Percentiles rank a stretch among this genome's conserved stretches.
Evolutionary conservation across 2,797 vertebrate species (phyloP).

Genomic region (Pseudocheirus occidentalis): DNA sequence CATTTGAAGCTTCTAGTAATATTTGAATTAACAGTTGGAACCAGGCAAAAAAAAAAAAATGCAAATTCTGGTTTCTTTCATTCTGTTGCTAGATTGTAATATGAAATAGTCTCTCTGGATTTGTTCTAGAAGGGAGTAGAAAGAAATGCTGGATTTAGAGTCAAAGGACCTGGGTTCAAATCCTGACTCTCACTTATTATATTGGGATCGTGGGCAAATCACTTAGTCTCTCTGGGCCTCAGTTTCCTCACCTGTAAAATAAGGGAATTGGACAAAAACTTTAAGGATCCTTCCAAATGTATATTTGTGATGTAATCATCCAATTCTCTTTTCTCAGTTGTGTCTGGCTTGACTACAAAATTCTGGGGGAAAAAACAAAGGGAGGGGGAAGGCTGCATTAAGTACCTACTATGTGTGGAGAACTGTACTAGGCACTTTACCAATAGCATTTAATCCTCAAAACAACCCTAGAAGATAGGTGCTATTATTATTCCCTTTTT

Average conservation of each 20-base stretch:
- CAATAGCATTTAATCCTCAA: background rate
- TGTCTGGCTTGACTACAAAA: background rate
- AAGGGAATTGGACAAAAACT: background rate
- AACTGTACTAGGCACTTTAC: background rate
- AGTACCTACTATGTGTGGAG: background rate
- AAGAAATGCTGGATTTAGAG: background rate
- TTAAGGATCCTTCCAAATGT: background rate
- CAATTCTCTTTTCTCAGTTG: background rate
- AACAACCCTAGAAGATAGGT: background rate
- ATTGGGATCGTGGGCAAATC: background rate
- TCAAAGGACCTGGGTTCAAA: background rate
- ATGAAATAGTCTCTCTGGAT: background rate
- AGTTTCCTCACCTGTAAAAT: background rate
- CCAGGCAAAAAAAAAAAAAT: background rate
- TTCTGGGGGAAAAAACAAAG: background rate
- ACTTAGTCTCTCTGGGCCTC: background rate
- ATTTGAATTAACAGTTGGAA: background rate
- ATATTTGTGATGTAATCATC: background rate
- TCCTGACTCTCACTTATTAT: background rate
- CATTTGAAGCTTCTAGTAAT: background rate
- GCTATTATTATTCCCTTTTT: background rate
- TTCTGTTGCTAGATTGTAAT: background rate
- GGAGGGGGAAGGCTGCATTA: accelerated
- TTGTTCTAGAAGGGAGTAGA: background rate
- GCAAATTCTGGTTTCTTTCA: too few species aligned